These are phyloP conservation scores for Aporophyla lueneburgensis DNA, from an alignment of 2,888 invertebrate species.

Conservation along the genomic window DNA sequence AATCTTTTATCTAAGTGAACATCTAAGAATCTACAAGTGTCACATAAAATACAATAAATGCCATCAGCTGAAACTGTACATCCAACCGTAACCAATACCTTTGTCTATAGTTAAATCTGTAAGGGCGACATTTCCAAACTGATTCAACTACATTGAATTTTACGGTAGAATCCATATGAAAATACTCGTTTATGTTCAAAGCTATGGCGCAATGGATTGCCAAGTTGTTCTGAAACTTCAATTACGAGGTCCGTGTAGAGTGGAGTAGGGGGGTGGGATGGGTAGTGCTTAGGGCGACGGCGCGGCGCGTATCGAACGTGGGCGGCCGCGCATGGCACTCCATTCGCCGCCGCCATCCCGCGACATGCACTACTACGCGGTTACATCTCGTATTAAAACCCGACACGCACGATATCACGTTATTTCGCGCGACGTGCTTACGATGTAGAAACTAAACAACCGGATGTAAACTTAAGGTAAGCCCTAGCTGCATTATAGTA, in stretches of 20 bases:
- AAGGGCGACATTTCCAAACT: conserved; percentile 18
- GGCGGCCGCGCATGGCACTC: conserved; percentile 84
- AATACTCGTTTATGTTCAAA: conserved; percentile 33
- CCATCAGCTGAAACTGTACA: conserved; percentile 39
- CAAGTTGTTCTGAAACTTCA: conserved; percentile 36
- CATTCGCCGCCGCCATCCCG: conserved; percentile 73
- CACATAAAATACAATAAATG: conserved; percentile 45
- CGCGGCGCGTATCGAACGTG: conserved; percentile 86
- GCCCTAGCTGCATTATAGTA: conserved; percentile 53
- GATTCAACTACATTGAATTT: conserved; percentile 38
- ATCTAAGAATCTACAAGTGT: conserved; percentile 53
- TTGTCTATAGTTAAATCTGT: conserved; percentile 17
- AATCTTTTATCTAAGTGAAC: conserved; percentile 3
- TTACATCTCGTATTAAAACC: conserved; percentile 70
- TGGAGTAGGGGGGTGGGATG: conserved; percentile 37
- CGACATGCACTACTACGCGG: conserved; percentile 80
- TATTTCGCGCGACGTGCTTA: conserved; percentile 72
- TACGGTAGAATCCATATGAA: conserved; percentile 9
- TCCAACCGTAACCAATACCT: conserved; percentile 31
- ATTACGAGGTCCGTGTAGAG: conserved; percentile 12
- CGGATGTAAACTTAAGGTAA: conserved; percentile 79
- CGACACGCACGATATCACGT: conserved; percentile 70
- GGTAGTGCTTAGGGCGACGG: conserved; percentile 62
- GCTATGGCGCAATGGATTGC: conserved; percentile 53
- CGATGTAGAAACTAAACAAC: conserved; percentile 76